phyloP scores from a whole-genome alignment of 1,140 invertebrate genomes.

The Lordiphosa collinella region DNA sequence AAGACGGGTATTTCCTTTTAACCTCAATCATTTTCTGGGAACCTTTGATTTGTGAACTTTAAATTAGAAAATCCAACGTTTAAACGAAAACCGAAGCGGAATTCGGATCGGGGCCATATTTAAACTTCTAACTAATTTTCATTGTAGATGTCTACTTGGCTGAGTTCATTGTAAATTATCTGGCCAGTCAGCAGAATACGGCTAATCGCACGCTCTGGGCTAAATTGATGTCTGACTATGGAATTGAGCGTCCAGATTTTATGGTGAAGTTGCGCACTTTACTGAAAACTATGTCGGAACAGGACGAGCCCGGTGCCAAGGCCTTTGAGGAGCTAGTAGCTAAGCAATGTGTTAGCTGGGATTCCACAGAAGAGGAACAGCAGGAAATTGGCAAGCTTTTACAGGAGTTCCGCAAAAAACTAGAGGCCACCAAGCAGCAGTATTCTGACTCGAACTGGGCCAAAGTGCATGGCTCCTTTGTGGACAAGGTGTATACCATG shows the following conservation, averaged over 20 bases:
- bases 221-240: slow-evolving; percentile 43
- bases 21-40: too few relatives aligned
- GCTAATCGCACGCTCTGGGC: slow-evolving; percentile 24
- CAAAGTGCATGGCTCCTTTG: slow-evolving; percentile 2
- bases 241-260: slow-evolving; percentile 37
- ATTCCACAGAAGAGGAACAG: background rate
- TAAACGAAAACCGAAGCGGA: too few relatives aligned
- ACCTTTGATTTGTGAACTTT: too few relatives aligned
- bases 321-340: slow-evolving; percentile 7
- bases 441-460: slow-evolving; percentile 8
- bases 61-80: too few relatives aligned
- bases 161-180: slow-evolving; percentile 25
- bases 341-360: slow-evolving; percentile 28
- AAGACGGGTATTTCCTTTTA: too few relatives aligned
- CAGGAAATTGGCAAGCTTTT: background rate
- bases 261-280: background rate
- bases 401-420: background rate
- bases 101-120: too few relatives aligned
- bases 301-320: background rate
- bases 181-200: slow-evolving; percentile 8
- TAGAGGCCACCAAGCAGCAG: background rate
- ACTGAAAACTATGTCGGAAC: background rate
- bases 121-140: too few relatives aligned
- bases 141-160: slow-evolving; percentile 30
- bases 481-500: slow-evolving; percentile 1